phyloP scores from a whole-genome alignment of 2,797 vertebrate genomes.

The Platyrinchus mystaceus region DNA sequence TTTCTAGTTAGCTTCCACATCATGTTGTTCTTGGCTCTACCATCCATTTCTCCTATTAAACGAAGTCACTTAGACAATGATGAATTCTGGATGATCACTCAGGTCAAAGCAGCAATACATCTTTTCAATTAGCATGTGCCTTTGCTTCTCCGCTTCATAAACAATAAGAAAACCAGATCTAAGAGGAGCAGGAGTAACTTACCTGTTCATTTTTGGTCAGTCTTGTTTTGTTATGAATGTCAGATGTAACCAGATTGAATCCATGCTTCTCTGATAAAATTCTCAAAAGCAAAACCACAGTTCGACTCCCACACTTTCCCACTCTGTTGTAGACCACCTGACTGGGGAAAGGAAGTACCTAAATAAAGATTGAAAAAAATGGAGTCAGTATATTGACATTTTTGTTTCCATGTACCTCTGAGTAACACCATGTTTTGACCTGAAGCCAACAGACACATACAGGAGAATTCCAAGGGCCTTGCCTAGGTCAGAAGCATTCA shows the following conservation, averaged over 20 bases:
- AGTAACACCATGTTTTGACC: not conserved
- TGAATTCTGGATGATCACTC: not conserved
- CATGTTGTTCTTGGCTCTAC: not conserved
- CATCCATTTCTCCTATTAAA: not conserved
- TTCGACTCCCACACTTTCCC: slow-evolving; percentile 97
- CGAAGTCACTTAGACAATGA: not conserved
- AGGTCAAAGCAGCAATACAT: not conserved
- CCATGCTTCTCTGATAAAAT: slow-evolving; percentile 92
- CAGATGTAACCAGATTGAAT: slow-evolving; percentile 95
- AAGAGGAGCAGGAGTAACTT: slow-evolving; percentile 20
- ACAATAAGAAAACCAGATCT: not conserved
- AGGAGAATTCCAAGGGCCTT: not conserved
- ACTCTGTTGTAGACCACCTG: slow-evolving; percentile 99
- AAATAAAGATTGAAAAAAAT: not conserved
- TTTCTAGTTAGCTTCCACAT: slow-evolving; percentile 4
- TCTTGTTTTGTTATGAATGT: slow-evolving; percentile 98
- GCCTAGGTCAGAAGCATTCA: not conserved
- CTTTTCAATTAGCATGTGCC: not conserved
- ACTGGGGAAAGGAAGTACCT: slow-evolving; percentile 95
- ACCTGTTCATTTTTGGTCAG: slow-evolving; percentile 97
- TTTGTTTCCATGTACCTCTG: not conserved
- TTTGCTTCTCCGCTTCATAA: not conserved
- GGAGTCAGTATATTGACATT: not conserved
- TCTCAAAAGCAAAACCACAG: slow-evolving; percentile 92
- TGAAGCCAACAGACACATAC: not conserved